Conservation (phyloP, 2,113 vertebrate genomes). For the Cheilinus undulatus region DNA sequence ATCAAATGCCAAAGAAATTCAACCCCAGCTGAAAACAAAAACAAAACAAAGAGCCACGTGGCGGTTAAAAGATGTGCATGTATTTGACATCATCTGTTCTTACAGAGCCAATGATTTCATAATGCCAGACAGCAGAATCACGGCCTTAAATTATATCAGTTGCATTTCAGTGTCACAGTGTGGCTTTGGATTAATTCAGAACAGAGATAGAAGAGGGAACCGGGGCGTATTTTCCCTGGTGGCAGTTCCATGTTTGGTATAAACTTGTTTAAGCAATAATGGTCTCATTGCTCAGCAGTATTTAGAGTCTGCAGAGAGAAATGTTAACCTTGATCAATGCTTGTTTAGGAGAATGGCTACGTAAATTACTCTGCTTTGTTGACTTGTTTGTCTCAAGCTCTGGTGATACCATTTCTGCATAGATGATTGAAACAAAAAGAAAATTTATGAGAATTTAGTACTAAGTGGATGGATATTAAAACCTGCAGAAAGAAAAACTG, state of each 20-base stretch:
- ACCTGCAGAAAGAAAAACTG: neutral
- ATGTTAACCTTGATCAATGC: constrained; percentile 45
- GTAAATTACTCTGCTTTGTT: constrained; percentile 11
- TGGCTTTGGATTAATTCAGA: neutral
- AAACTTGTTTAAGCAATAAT: constrained; percentile 71
- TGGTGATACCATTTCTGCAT: no score
- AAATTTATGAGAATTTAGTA: no score
- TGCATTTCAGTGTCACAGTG: constrained; percentile 3
- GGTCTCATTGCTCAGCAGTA: no score
- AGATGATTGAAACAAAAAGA: no score
- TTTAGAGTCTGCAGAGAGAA: constrained; percentile 9
- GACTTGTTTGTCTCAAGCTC: neutral
- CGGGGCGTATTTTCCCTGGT: no score
- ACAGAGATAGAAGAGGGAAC: neutral
- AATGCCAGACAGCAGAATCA: constrained; percentile 51
- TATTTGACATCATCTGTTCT: no score
- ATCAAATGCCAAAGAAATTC: constrained; percentile 23
- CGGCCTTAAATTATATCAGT: no score
- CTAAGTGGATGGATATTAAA: no score
- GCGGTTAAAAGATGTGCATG: no score
- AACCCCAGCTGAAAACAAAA: constrained; percentile 38
- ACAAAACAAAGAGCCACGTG: constrained; percentile 39
- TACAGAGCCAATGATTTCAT: constrained; percentile 25
- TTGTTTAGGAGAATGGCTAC: constrained; percentile 10
- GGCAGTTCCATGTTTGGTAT: constrained; percentile 70